A percentile compares a stretch with the other conserved stretches of the same genome.
Evolutionary conservation across 1,140 invertebrate genomes (phyloP).

Genomic region (Drosophila littoralis): DNA sequence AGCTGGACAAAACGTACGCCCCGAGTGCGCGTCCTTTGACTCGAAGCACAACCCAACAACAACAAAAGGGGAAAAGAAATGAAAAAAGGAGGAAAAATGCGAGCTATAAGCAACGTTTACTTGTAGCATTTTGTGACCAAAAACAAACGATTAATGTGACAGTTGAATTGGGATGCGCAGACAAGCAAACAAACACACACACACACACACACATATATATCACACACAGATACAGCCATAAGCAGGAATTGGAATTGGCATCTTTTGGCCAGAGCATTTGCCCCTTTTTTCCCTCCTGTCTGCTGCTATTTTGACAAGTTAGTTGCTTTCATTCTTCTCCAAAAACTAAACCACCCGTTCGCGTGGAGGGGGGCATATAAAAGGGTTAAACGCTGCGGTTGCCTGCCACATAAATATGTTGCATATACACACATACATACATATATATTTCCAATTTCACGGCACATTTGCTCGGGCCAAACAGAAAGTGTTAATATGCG

Average conservation of each 20-base stretch:
- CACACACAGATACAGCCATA: conserved; percentile 15
- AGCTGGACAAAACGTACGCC: conserved; percentile 46
- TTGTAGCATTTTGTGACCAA: conserved; percentile 75
- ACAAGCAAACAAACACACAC: conserved; percentile 26
- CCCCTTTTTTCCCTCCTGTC: conserved; percentile 5
- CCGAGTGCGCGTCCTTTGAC: conserved; percentile 54
- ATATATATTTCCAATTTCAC: conserved; percentile 74
- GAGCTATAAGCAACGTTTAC: conserved; percentile 64
- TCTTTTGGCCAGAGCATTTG: conserved; percentile 26
- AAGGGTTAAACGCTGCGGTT: conserved; percentile 72
- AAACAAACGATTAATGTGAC: conserved; percentile 84
- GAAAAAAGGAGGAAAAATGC: conserved; percentile 39
- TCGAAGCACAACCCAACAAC: conserved; percentile 27
- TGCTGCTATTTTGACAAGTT: conserved; percentile 57
- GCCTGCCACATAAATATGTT: conserved; percentile 30
- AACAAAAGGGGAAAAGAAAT: conserved; percentile 28
- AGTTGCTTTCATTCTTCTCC: conserved; percentile 66
- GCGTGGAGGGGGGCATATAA: conserved; percentile 18
- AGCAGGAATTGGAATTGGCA: conserved; percentile 30
- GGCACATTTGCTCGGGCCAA: conserved; percentile 62
- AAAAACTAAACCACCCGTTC: conserved; percentile 62
- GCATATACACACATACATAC: neutral
- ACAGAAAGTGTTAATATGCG: conserved; percentile 72
- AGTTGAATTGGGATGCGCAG: conserved; percentile 71
- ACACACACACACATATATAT: conserved; percentile 13